Base-by-base conservation (phyloP, 2,797 vertebrate genomes). In the Masticophis lateralis region DNA sequence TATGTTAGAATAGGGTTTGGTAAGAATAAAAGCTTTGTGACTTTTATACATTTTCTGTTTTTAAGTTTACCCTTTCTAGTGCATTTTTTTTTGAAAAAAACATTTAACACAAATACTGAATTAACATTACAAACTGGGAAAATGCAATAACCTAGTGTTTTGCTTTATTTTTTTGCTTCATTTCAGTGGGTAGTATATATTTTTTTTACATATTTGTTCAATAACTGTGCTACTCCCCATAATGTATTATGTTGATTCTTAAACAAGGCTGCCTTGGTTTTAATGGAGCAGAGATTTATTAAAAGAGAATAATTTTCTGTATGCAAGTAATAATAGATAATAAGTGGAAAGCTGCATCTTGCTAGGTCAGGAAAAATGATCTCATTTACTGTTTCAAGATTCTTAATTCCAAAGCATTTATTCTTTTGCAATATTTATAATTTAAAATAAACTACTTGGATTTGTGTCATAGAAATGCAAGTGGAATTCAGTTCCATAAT, bases 401-500 rank as follows among this genome's bases (percentile, higher is more conserved):
- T 97, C 95, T 92, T 93, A 91, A 47, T 94, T 43, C 63, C 61
- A 14, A 91, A 16, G 93, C 91, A 1, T 86, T 95, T 10, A 91
- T 55, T 74, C n/a, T 90, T 86, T 69, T 22, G 90, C 92, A 95
- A 91, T 6, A 1, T 25, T 86, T 37, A 60, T 51, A 20, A 1
- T 5, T 89, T 51, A 87, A 0, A 88, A 93, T 91, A 13, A 93
- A 88, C 86, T 91, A 88, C 61, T 20, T 79, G 56, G 57, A 95
- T 92, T 53, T 92, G 86, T 92, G 66, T 86, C 87, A 94, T 90
- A 28, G 32, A 61, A 95, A 27, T 61, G 12, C n/a, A 83, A 94
- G 57, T 51, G 93, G 94, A 94, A 96, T 96, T 97, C 94, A 95
- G 74, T 86, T 91, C 0, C 94, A 90, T 96, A 91, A 47, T 56